Evolutionary conservation across 2,113 vertebrate species (phyloP), one percentile per base, ranked within the genome.

Genomic region (Vulpes ferrilata): DNA sequence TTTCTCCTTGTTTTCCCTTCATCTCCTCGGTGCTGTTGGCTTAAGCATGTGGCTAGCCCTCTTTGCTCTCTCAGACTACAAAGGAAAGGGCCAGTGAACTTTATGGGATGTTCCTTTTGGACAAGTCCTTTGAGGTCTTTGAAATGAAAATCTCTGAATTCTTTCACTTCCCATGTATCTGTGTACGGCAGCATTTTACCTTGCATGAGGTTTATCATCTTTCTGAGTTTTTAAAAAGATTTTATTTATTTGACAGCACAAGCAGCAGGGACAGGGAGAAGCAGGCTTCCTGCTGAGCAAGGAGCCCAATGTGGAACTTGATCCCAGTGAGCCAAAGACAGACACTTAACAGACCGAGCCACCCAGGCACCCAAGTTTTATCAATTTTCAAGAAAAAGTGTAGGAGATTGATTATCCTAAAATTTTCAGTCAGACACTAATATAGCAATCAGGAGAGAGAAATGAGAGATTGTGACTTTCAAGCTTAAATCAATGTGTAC

Each of bases 341-440:
- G 43, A 43, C 43, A 43, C 43, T 43, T 43, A 43, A 43, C 43
- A 43, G 43, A 43, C 43, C 43, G 43, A 43, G 43, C 43, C 43
- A 43, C 43, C 7, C 43, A 43, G 43, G 43, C 43, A 43, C 43
- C 43, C 43, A 43, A 43, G 43, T 43, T 43, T 43, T 43, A 38
- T 60, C 32, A 19, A 0, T 88, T 92, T 92, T 48, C 48, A 81
- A 35, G 62, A 83, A 90, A 71, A 95, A 88, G 53, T 57, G 32
- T 92, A 22, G 74, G 35, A 90, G 35, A 88, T 35, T 69, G 16
- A 59, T 53, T 78, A n/a, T 89, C n/a, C 27, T 86, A 64, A 89
- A 93, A 60, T 95, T 88, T 96, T 65, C 48, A n/a, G 3, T 93
- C 62, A 81, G 59, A 86, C 57, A 79, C 65, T 76, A 60, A 85